Evolutionary conservation across 2,113 vertebrate species (phyloP), one percentile per base, ranked within the genome.

Genomic region (Opisthocomus hoazin): DNA sequence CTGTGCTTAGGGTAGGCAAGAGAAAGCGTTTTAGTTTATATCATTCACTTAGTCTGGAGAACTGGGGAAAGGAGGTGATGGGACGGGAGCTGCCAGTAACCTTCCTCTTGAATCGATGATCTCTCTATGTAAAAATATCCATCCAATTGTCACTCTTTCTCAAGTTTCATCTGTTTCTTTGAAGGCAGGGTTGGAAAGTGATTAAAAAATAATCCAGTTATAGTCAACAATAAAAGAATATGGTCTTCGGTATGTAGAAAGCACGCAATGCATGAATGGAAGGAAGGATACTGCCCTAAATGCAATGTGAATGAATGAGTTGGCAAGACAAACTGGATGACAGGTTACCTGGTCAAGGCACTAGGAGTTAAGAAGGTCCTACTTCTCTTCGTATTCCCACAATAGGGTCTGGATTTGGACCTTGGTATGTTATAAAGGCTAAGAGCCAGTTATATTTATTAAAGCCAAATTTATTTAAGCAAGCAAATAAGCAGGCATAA

Each of bases 361-460:
- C 24, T 1, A 10, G 27, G 32, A 37, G 15, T 36, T 27, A 15
- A 12, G 11, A 60, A 5, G 19, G 26, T 41, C 34, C 34, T 37
- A 6, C 17, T 63, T 73, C 4, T n/a, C 12, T n/a, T 60, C 3
- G 0, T 60, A 20, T 37, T 63, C 23, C 26, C 1, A 0, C 4
- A 12, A 32, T 0, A 29, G 12, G 20, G 3, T 29, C n/a, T 29
- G 58, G 9, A 61, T 60, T 41, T 48, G 43, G 21, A 39, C 8
- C 5, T 3, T n/a, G n/a, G n/a, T n/a, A n/a, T n/a, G n/a, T n/a
- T n/a, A n/a, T n/a, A n/a, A n/a, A n/a, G n/a, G n/a, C n/a, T n/a
- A n/a, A n/a, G n/a, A n/a, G n/a, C n/a, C n/a, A n/a, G n/a, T n/a
- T n/a, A n/a, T n/a, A n/a, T n/a, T n/a, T n/a, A n/a, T n/a, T n/a